Evolutionary conservation across 2,888 invertebrate species (phyloP).

Genomic region (Polietes domitor): DNA sequence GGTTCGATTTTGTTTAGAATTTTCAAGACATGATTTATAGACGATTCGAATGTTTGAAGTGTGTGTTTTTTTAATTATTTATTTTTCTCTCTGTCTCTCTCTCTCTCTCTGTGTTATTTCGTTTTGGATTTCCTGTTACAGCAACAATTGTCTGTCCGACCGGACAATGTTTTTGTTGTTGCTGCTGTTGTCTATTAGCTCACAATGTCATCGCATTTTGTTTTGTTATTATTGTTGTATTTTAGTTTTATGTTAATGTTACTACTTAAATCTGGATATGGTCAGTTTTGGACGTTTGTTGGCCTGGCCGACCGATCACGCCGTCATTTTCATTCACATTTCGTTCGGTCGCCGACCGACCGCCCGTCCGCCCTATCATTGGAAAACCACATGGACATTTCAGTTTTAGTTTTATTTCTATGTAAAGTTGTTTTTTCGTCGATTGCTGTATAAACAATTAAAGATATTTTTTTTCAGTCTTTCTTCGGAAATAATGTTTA

Average conservation of each 20-base stretch:
- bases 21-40: slow-evolving; percentile 10
- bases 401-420: neutral
- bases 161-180: neutral
- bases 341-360: neutral
- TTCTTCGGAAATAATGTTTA: slow-evolving; percentile 6
- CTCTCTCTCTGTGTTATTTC: neutral
- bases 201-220: slow-evolving; percentile 13
- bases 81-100: too few species aligned
- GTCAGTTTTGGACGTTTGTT: neutral
- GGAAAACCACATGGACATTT: neutral
- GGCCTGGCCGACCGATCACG: neutral
- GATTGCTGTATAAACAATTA: neutral
- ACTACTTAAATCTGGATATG: slow-evolving; percentile 34
- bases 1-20: slow-evolving; percentile 1
- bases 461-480: neutral
- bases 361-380: neutral
- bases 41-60: neutral
- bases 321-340: neutral
- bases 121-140: neutral
- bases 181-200: neutral
- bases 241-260: neutral
- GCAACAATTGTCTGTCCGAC: neutral
- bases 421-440: neutral
- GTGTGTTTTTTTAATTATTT: neutral
- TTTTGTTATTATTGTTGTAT: slow-evolving; percentile 1